phyloP scores from a whole-genome alignment of 2,113 vertebrate species.

The Cheirogaleus medius region DNA sequence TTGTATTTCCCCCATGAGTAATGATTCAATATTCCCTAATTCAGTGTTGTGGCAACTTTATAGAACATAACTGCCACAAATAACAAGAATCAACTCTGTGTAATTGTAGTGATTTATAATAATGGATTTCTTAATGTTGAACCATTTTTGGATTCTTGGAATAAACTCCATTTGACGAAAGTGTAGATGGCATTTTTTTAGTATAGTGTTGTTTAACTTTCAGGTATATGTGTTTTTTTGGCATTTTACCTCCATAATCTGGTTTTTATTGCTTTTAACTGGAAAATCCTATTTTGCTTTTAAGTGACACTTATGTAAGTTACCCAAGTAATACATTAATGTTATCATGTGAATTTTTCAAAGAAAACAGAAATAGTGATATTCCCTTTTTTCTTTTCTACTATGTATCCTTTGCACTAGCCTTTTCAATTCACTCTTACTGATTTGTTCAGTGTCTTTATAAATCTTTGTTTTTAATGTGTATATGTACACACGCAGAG shows the following conservation, averaged over 20 bases:
- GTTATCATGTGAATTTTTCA: conserved; percentile 6
- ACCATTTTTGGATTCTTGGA: conserved; percentile 12
- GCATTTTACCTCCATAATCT: background rate
- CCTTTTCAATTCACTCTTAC: background rate
- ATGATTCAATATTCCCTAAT: background rate
- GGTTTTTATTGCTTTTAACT: conserved; percentile 7
- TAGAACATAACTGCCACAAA: background rate
- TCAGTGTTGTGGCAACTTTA: background rate
- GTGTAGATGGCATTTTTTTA: background rate
- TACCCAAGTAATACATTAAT: background rate
- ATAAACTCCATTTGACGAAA: conserved; percentile 42
- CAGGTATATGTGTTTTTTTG: background rate
- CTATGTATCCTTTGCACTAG: background rate
- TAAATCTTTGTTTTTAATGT: background rate
- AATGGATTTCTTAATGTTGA: conserved; percentile 26
- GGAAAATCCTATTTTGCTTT: conserved; percentile 8
- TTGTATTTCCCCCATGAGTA: background rate
- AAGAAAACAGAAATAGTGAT: background rate
- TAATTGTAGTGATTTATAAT: background rate
- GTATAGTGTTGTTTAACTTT: background rate
- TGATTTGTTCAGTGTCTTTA: background rate
- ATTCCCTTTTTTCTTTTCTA: background rate
- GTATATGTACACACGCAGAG: too few species aligned
- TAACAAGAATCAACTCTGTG: conserved; percentile 3
- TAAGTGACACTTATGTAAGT: background rate